phyloP scores from a whole-genome alignment of 2,888 invertebrate species.

The Serripes groenlandicus region DNA sequence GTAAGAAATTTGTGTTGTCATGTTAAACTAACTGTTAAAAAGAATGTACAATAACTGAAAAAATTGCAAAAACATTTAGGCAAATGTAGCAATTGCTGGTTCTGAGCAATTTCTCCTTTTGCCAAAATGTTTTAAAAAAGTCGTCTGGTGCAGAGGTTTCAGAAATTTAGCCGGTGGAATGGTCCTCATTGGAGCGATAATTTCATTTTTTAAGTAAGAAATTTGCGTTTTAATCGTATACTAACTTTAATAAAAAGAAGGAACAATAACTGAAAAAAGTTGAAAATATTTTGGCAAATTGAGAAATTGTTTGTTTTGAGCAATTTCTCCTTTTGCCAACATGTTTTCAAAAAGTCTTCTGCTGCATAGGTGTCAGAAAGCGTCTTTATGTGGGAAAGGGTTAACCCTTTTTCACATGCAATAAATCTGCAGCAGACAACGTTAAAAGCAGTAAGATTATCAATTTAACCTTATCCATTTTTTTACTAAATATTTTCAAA shows the following conservation, averaged over 20 bases:
- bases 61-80: background rate
- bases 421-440: too few relatives aligned
- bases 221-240: background rate
- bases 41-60: too few relatives aligned
- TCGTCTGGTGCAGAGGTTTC: too few relatives aligned
- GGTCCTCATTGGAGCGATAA: constrained; percentile 97
- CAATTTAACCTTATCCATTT: too few relatives aligned
- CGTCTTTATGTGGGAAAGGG: too few relatives aligned
- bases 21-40: background rate
- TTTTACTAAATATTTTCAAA: too few relatives aligned
- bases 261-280: background rate
- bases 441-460: too few relatives aligned
- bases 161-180: constrained; percentile 99
- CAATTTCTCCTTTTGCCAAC: background rate
- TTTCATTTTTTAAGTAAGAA: constrained; percentile 92
- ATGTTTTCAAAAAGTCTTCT: too few relatives aligned
- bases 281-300: constrained; percentile 4
- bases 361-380: too few relatives aligned
- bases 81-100: background rate
- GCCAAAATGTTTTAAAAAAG: background rate
- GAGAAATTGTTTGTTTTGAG: background rate
- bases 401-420: too few relatives aligned
- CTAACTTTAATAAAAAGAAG: background rate
- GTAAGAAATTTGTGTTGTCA: constrained; percentile 67
- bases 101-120: background rate